Conservation (phyloP, 2,113 vertebrate genomes). For the Alectura lathami region DNA sequence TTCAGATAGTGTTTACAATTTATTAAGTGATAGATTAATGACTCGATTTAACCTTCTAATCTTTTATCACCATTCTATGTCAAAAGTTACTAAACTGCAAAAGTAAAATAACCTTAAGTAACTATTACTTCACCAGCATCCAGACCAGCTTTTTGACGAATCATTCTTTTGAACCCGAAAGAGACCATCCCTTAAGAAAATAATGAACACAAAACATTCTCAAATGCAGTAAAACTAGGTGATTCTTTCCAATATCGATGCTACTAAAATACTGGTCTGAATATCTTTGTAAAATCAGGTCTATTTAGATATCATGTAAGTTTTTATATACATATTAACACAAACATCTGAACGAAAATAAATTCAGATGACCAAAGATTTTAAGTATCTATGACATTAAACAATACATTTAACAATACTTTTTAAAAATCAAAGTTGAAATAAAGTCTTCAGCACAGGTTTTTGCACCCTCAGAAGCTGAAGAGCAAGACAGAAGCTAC, state of each 20-base stretch:
- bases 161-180: background rate
- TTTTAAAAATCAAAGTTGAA: background rate
- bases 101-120: constrained; percentile 39
- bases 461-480: background rate
- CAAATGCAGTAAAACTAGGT: background rate
- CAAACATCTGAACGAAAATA: background rate
- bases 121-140: constrained; percentile 24
- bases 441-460: accelerated
- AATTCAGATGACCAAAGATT: background rate
- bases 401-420: background rate
- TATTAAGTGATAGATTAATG: constrained; percentile 65
- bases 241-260: background rate
- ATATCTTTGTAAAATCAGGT: background rate
- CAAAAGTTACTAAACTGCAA: constrained; percentile 38
- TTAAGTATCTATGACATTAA: background rate
- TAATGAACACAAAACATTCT: background rate
- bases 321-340: background rate
- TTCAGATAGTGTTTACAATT: constrained; percentile 62
- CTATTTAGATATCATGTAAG: background rate
- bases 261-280: background rate
- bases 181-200: background rate
- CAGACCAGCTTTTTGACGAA: background rate
- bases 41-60: constrained; percentile 49
- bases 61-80: constrained; percentile 19
- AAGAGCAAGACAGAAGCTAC: background rate